Percentiles rank a stretch among this genome's conserved stretches.
phyloP scores from a whole-genome alignment of 2,113 vertebrate genomes.

The Smithornis capensis region DNA sequence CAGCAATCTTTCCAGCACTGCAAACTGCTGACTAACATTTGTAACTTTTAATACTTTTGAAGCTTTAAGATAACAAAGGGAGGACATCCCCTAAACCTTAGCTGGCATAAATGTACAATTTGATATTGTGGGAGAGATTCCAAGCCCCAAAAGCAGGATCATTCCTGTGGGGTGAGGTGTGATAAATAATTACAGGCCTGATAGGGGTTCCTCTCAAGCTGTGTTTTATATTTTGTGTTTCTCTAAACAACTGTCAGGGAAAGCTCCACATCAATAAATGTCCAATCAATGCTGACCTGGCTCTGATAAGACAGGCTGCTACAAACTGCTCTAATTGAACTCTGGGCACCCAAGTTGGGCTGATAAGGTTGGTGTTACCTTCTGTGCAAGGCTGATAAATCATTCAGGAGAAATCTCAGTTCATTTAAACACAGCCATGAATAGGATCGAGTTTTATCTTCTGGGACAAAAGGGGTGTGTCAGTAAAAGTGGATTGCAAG shows the following conservation, averaged over 20 bases:
- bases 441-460: not conserved
- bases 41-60: not conserved
- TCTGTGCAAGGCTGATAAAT: slow-evolving; percentile 43
- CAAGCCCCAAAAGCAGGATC: not conserved
- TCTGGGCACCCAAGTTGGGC: not conserved
- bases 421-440: not conserved
- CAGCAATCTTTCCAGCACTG: not conserved
- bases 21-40: not conserved
- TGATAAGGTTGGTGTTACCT: slow-evolving; percentile 6
- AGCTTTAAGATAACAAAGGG: not conserved
- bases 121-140: not conserved
- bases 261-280: not conserved
- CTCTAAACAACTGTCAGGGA: not conserved
- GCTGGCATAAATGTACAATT: not conserved
- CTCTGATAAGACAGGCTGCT: not conserved
- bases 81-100: not conserved
- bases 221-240: not conserved
- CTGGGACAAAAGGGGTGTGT: not conserved
- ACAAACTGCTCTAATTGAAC: slow-evolving; percentile 25
- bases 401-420: not conserved
- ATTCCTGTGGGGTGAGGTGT: not conserved
- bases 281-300: not conserved
- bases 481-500: not conserved
- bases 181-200: not conserved
- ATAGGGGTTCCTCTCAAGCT: not conserved